Evolutionary conservation across 2,888 invertebrate genomes (phyloP), one percentile per base, ranked within the genome.

Genomic region (Girardia tigrina): DNA sequence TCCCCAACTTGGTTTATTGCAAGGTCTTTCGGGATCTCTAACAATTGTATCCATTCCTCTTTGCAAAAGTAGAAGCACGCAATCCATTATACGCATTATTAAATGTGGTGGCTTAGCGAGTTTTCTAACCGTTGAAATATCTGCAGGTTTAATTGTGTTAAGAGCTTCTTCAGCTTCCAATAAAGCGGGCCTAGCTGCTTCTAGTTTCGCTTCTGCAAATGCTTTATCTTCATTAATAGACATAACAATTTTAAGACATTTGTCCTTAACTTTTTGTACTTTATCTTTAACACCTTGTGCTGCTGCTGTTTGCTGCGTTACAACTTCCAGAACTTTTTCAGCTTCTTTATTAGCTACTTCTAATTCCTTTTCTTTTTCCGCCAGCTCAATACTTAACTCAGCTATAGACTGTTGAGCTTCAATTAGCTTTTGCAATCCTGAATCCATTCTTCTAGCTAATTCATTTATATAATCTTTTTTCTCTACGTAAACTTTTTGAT

Each of bases 61-160:
- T 86, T 94, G 93, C 82, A 95, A 95, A 26, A 95, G 85, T 80
- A 95, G 90, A 79, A 94, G 83, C 0, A 94, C 94, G 82, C 92
- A 92, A 84, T 95, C 95, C 95, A 95, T 95, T 79, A 95, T 94
- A 78, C 94, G 88, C 94, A 95, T 90, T 81, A 95, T 94, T 12
- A 95, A 86, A 86, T 94, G 94, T 0, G 95, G 95, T 0, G 95
- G 95, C 78, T 94, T 88, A 8, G 93, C 94, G 75, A 95, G 85
- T 84, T 95, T 95, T 79, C 94, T 87, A 0, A 95, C 94, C 72
- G 80, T 84, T 73, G 84, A 81, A 73, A 84, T 84, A 80, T 84
- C 84, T 23, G 71, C 80, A 1, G 82, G 82, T 77, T 83, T 84
- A 77, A 85, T 85, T 26, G 84, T 85, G 78, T 91, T 83, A 70